These are phyloP conservation scores for Calliphora vomitoria DNA, from an alignment of 2,888 invertebrate genomes.

Conservation along the genomic window DNA sequence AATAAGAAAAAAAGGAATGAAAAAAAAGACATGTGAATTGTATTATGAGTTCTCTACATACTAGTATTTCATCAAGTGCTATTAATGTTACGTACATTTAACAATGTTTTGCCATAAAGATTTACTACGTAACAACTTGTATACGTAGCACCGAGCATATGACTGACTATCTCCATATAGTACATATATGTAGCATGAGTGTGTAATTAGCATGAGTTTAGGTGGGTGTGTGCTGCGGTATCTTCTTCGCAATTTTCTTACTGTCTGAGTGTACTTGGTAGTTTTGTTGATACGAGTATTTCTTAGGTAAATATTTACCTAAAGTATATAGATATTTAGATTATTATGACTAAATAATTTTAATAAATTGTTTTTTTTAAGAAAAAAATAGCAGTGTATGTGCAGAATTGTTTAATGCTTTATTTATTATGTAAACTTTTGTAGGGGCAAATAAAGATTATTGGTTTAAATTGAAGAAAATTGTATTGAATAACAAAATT, in stretches of 20 bases:
- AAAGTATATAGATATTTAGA: constrained; percentile 25
- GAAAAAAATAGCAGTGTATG: background rate
- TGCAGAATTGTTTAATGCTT: background rate
- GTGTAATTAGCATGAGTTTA: background rate
- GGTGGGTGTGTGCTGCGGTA: background rate
- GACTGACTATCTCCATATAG: constrained; percentile 3
- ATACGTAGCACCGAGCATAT: constrained; percentile 19
- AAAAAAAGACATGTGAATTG: constrained; percentile 35
- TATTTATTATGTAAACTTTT: constrained; percentile 26
- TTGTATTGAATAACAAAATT: background rate
- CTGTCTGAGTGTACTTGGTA: background rate
- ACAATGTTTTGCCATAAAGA: background rate
- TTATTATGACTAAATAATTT: constrained; percentile 47
- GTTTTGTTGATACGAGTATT: background rate
- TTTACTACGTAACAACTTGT: background rate
- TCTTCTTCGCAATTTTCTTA: constrained; percentile 7
- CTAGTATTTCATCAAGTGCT: constrained; percentile 38
- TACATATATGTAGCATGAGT: background rate
- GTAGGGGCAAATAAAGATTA: too few relatives aligned
- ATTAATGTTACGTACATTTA: constrained; percentile 19
- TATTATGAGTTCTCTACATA: constrained; percentile 16
- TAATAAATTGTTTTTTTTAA: constrained; percentile 3
- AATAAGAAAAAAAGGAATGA: background rate
- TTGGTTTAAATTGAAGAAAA: background rate
- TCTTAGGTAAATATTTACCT: constrained; percentile 47